Evolutionary conservation across 2,113 vertebrate genomes (phyloP), one percentile per base, ranked within the genome.

Genomic region (Leucoraja erinaceus): DNA sequence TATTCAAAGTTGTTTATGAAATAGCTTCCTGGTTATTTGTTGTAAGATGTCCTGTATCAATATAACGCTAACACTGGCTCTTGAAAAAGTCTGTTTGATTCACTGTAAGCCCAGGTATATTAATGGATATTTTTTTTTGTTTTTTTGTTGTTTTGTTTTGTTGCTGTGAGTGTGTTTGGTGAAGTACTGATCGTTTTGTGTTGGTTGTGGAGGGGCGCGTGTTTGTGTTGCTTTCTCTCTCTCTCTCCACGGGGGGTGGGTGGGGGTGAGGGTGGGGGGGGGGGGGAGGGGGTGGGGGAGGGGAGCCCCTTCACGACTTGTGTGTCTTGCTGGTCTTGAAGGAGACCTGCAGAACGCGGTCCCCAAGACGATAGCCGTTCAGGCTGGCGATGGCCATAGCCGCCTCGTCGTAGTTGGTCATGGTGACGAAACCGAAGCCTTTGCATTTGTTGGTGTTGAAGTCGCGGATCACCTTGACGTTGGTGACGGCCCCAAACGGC

Each of bases 281-380:
- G 38, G 1, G 38, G 38, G 1, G 38, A 3, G 38, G 38, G 38
- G 38, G 38, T 47, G 38, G 3, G 38, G 38, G 38, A 3, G 38
- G 38, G 38, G 38, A 90, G 94, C 93, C 94, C 93, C 77, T 95
- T 98, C 97, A 99, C 94, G 98, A 98, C 95, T 99, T 99, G 97
- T 99, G 98, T 95, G 99, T 98, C 96, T 99, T 99, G 97, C 98
- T 99, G 96, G 98, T 99, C 96, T 99, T 99, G 97, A 99, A 99
- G 94, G 98, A 99, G 94, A 99, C 98, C 96, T 99, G 98, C 96
- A 99, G 97, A 95, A 99, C 98, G 0, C 98, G 97, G 95, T 99
- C 98, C 0, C 98, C 98, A 95, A 99, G 96, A 95, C 98, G 98
- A 94, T 99, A 98, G 94, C 98, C 98, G 0, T 99, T 99, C 93